Conservation (phyloP, 2,888 invertebrate species). For the Metalampra italica region DNA sequence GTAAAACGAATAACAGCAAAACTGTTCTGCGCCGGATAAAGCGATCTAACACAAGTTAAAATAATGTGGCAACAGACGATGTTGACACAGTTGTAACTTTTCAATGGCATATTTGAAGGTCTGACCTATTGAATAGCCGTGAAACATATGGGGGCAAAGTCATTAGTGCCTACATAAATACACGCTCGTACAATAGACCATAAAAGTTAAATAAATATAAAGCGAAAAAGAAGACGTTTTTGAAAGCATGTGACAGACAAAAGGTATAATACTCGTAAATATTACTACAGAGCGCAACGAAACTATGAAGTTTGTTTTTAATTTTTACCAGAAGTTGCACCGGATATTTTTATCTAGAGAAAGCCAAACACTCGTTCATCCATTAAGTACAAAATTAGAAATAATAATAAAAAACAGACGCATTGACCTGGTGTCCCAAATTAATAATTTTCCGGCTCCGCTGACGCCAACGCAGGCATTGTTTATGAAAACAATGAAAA, state of each 20-base stretch:
- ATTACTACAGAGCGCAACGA: no score
- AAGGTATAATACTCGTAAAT: background rate
- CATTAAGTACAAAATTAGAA: slow-evolving; percentile 10
- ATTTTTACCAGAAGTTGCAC: background rate
- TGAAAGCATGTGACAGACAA: background rate
- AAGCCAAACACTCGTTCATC: slow-evolving; percentile 18
- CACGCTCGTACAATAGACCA: background rate
- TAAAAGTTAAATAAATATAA: background rate
- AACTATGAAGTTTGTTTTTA: no score
- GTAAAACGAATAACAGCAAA: background rate
- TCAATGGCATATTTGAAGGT: slow-evolving; percentile 27
- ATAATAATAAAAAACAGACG: slow-evolving; percentile 14
- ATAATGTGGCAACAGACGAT: slow-evolving; percentile 26
- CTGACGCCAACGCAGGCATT: slow-evolving; percentile 40
- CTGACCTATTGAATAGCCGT: slow-evolving; percentile 33
- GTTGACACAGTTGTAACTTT: slow-evolving; percentile 41
- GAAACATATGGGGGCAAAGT: slow-evolving; percentile 6
- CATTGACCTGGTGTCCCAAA: slow-evolving; percentile 37
- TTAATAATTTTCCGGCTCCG: slow-evolving; percentile 50
- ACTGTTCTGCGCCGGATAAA: background rate
- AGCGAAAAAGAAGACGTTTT: background rate
- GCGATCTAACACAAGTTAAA: background rate
- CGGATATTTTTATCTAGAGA: slow-evolving; percentile 22
- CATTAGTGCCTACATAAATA: background rate
- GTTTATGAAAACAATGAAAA: slow-evolving; percentile 54